Conservation (phyloP, 2,888 invertebrate genomes). For the Erebia ligea region DNA sequence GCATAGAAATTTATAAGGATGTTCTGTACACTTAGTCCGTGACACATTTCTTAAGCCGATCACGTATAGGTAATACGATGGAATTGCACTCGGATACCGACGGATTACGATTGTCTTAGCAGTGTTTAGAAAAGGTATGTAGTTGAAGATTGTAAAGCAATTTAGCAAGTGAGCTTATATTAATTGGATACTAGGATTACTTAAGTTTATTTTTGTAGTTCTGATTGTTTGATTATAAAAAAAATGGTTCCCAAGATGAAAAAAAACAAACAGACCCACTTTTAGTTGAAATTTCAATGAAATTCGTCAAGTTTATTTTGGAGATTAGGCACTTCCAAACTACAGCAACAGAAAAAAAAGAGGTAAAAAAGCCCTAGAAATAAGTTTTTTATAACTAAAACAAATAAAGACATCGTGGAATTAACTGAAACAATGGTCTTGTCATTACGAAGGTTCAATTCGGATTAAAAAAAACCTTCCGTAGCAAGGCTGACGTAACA, state of each 20-base stretch:
- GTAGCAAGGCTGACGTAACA: slow-evolving; percentile 60
- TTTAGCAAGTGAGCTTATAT: background rate
- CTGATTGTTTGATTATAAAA: too few species aligned
- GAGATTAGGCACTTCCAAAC: too few species aligned
- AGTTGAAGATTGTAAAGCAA: background rate
- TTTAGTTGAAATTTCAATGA: too few species aligned
- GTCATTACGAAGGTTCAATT: slow-evolving; percentile 24
- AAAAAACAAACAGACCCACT: too few species aligned
- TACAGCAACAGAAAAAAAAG: too few species aligned
- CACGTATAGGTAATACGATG: slow-evolving; percentile 44
- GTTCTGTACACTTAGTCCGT: slow-evolving; percentile 45
- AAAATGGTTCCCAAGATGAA: too few species aligned
- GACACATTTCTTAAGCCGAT: slow-evolving; percentile 49
- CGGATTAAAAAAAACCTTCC: slow-evolving; percentile 24
- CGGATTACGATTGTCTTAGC: slow-evolving; percentile 21
- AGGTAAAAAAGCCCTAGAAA: too few species aligned
- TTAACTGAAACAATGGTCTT: slow-evolving; percentile 24
- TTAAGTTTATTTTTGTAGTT: too few species aligned
- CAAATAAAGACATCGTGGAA: background rate
- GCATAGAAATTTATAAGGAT: slow-evolving; percentile 49
- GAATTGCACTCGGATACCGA: slow-evolving; percentile 29
- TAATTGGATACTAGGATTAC: too few species aligned
- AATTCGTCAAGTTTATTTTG: too few species aligned
- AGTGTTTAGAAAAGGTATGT: background rate
- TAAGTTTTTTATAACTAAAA: background rate